Evolutionary conservation across 1,140 invertebrate genomes (phyloP), one percentile per base, ranked within the genome.

Genomic region (Apis dorsata): DNA sequence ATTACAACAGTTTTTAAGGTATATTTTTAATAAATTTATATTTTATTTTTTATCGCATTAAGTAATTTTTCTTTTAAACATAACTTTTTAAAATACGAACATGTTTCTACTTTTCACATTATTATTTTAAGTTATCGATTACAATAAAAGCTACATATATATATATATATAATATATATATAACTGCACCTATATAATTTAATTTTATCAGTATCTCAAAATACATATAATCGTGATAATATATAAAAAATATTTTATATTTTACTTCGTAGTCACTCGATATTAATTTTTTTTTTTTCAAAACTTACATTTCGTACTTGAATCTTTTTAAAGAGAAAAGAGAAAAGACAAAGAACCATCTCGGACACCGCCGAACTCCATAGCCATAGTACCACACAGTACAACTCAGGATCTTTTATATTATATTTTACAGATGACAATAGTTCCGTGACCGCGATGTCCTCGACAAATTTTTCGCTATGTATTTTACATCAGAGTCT

Each of bases 351-450:
- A 81, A 91, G 88, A 44, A 44, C 88, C 90, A 89, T 89, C 89
- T 89, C 75, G 85, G 89, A 86, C 74, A 88, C 79, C 80, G 89
- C 84, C 90, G 90, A 91, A 92, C 92, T 93, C 93, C 92, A 94
- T 94, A 94, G 93, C 93, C 93, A 93, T 94, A 94, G 92, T 94
- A 94, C 93, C 93, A 93, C 90, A 92, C 93, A 94, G 93, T 94
- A 94, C 93, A 94, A 94, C 93, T 93, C 93, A 94, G 93, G 93
- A 93, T 93, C 91, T 94, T 94, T 94, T 93, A 93, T 93, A 93
- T 93, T 94, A 94, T 94, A 94, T 92, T 94, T 94, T 94, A 94
- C 93, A 94, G 93, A 93, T 92, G 93, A 94, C 93, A 94, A 94
- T 94, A 94, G 93, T 94, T 94, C 92, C 92, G 91, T 93, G 93